phyloP scores from a whole-genome alignment of 2,888 invertebrate genomes.

The Macropis europaea region DNA sequence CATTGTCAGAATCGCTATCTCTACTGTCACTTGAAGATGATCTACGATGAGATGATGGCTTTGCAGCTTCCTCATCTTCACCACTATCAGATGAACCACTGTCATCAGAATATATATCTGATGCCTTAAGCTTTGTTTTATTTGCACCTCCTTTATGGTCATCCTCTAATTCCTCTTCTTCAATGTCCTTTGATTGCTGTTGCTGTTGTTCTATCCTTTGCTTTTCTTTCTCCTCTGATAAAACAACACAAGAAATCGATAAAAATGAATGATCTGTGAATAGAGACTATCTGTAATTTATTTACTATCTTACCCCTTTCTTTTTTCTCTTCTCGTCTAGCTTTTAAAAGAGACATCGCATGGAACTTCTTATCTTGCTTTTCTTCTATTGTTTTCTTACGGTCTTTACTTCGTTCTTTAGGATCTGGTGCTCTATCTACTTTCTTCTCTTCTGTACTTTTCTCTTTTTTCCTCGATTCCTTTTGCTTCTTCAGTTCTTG shows the following conservation, averaged over 20 bases:
- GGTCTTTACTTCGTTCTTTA: slow-evolving; percentile 90
- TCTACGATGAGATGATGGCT: slow-evolving; percentile 79
- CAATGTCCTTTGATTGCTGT: slow-evolving; percentile 77
- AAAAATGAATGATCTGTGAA: neutral
- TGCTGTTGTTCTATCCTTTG: slow-evolving; percentile 80
- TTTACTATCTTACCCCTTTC: slow-evolving; percentile 82
- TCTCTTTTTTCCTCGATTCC: slow-evolving; percentile 79
- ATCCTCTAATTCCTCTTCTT: slow-evolving; percentile 77
- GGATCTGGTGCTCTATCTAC: slow-evolving; percentile 82
- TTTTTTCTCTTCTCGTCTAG: slow-evolving; percentile 93
- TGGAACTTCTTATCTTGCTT: slow-evolving; percentile 93
- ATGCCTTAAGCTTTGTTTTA: slow-evolving; percentile 90
- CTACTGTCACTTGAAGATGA: slow-evolving; percentile 84
- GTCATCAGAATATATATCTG: slow-evolving; percentile 96
- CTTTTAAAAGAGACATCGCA: slow-evolving; percentile 95
- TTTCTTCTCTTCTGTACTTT: slow-evolving; percentile 82
- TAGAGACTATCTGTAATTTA: neutral
- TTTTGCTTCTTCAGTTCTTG: slow-evolving; percentile 85
- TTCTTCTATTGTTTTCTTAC: slow-evolving; percentile 95
- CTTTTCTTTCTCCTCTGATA: slow-evolving; percentile 80
- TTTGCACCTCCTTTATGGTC: slow-evolving; percentile 75
- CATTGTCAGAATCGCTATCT: slow-evolving; percentile 81
- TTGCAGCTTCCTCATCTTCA: slow-evolving; percentile 79
- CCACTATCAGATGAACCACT: slow-evolving; percentile 83
- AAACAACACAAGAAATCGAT: slow-evolving; percentile 6